Evolutionary conservation across 2,113 vertebrate genomes (phyloP).

Genomic region (Centrocercus urophasianus): DNA sequence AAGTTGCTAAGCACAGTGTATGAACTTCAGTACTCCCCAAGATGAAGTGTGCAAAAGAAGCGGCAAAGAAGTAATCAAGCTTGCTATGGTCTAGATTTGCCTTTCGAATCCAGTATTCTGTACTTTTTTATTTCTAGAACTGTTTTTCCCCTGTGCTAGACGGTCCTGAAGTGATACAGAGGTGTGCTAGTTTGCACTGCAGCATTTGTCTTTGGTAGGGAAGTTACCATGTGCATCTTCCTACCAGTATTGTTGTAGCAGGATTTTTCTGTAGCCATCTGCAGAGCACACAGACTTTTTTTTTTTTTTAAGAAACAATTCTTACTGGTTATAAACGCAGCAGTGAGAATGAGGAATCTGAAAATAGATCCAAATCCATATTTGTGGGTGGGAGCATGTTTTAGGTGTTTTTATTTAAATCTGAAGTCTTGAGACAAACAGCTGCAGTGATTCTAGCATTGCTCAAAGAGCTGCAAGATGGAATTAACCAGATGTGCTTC

Average conservation of each 20-base stretch:
- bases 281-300: background rate
- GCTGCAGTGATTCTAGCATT: background rate
- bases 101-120: background rate
- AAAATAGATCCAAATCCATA: background rate
- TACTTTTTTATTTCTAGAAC: background rate
- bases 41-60: too few species aligned
- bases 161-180: background rate
- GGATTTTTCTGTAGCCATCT: background rate
- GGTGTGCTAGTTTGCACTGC: background rate
- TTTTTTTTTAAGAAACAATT: conserved; percentile 2
- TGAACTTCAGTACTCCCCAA: background rate
- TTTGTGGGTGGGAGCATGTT: background rate
- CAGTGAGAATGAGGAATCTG: background rate
- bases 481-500: background rate
- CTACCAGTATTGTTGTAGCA: background rate
- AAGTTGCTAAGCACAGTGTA: background rate
- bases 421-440: background rate
- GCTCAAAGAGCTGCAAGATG: background rate
- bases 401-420: background rate
- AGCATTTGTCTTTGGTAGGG: background rate
- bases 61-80: background rate
- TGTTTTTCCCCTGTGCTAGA: background rate
- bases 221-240: background rate
- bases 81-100: background rate
- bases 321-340: background rate